A percentile compares a stretch with the other conserved stretches of the same genome.
phyloP scores from a whole-genome alignment of 2,888 invertebrate genomes.

The Petrolisthes manimaculis region DNA sequence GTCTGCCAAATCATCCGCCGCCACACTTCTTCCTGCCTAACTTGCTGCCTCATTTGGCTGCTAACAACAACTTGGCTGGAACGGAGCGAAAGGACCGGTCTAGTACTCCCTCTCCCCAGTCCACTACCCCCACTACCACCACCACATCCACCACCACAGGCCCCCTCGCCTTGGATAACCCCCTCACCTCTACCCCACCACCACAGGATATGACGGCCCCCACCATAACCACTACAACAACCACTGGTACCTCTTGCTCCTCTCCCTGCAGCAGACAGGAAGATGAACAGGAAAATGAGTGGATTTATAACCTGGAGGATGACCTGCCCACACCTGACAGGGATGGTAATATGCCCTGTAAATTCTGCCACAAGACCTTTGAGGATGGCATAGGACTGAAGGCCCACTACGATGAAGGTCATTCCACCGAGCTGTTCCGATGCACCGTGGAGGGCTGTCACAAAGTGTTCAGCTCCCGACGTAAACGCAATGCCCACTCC shows the following conservation, averaged over 20 bases:
- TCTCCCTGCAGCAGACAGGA: conserved; percentile 10
- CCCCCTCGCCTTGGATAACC: conserved; percentile 71
- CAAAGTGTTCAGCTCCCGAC: conserved; percentile 83
- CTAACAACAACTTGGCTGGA: conserved; percentile 59
- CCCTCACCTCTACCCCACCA: conserved; percentile 67
- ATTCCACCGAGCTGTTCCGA: conserved; percentile 78
- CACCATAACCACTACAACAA: conserved; percentile 37
- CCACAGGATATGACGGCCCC: conserved; percentile 28
- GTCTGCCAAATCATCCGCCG: conserved; percentile 50
- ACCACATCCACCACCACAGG: conserved; percentile 74
- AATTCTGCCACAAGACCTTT: conserved; percentile 78
- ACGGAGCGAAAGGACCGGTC: conserved; percentile 60
- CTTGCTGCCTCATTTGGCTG: conserved; percentile 61
- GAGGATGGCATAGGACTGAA: conserved; percentile 77
- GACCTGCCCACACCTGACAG: conserved; percentile 78
- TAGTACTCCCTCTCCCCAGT: conserved; percentile 63
- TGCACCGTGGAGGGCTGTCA: conserved; percentile 84
- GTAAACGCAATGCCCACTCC: conserved; percentile 82
- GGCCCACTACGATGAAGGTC: conserved; percentile 80
- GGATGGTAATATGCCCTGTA: conserved; percentile 79
- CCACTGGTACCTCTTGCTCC: conserved; percentile 35
- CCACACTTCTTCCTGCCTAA: conserved; percentile 64
- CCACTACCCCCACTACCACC: conserved; percentile 69
- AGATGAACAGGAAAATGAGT: conserved; percentile 63
- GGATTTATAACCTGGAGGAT: conserved; percentile 76